A percentile compares a stretch with the other conserved stretches of the same genome.
These are phyloP conservation scores for Tipula helvola DNA, from an alignment of 2,888 invertebrate genomes.

Conservation along the genomic window DNA sequence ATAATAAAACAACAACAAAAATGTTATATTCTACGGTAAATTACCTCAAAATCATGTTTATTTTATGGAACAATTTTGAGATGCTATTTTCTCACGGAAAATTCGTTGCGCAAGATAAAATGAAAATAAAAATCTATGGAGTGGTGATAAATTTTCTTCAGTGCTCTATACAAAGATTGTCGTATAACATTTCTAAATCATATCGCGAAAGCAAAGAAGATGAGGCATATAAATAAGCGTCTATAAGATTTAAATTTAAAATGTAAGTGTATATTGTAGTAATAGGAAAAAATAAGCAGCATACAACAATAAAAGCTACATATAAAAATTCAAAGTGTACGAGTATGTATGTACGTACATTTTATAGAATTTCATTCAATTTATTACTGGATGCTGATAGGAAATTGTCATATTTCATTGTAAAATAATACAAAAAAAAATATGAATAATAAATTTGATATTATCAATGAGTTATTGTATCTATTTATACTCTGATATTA, in stretches of 20 bases:
- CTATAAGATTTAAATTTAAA: not conserved
- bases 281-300: not conserved
- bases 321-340: not conserved
- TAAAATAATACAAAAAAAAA: not conserved
- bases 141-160: not conserved
- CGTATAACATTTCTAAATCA: not conserved
- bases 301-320: not conserved
- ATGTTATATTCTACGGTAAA: not conserved
- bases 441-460: conserved; percentile 4
- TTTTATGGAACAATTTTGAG: not conserved
- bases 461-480: conserved; percentile 4
- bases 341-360: not conserved
- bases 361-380: conserved; percentile 4
- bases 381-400: not conserved
- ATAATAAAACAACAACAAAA: not conserved
- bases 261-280: not conserved
- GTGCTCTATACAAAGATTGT: not conserved
- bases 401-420: not conserved
- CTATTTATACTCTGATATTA: not conserved
- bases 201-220: not conserved
- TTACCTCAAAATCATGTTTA: not conserved
- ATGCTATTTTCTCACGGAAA: not conserved
- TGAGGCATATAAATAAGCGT: not conserved
- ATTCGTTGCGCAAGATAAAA: not conserved
- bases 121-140: not conserved